These are phyloP conservation scores for Dufourea novaeangliae DNA, from an alignment of 1,140 invertebrate genomes.

Conservation along the genomic window DNA sequence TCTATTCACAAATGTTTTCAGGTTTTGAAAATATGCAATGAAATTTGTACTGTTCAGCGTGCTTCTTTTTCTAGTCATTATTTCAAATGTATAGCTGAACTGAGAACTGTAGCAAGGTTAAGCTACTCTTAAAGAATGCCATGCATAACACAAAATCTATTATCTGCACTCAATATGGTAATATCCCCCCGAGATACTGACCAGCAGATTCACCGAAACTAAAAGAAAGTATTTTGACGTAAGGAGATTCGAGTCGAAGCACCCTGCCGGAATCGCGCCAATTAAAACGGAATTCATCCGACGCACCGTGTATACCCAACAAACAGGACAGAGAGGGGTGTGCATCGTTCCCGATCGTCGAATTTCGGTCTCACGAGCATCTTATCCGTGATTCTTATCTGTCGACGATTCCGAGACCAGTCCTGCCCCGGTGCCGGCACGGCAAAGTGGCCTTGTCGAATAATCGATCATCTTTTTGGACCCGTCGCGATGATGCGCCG, in stretches of 20 bases:
- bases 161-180: too few species aligned
- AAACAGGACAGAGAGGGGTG: slow-evolving; percentile 1
- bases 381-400: slow-evolving; percentile 51
- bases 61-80: too few species aligned
- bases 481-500: neutral
- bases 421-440: slow-evolving; percentile 23
- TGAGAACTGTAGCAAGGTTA: too few species aligned
- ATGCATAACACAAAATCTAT: too few species aligned
- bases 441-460: slow-evolving; percentile 34
- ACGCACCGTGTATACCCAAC: neutral
- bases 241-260: slow-evolving; percentile 45
- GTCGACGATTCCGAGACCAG: slow-evolving; percentile 17
- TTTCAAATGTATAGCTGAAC: too few species aligned
- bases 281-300: slow-evolving; percentile 59
- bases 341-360: slow-evolving; percentile 17
- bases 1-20: too few species aligned
- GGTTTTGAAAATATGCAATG: too few species aligned
- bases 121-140: too few species aligned
- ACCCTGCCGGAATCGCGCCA: slow-evolving; percentile 54
- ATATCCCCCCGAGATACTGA: too few species aligned
- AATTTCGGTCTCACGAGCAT: slow-evolving; percentile 36
- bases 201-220: too few species aligned
- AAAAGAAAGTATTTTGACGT: slow-evolving; percentile 63
- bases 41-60: too few species aligned
- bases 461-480: slow-evolving; percentile 49